A percentile compares a stretch with the other conserved stretches of the same genome.
Evolutionary conservation across 2,888 invertebrate genomes (phyloP).

Genomic region (Chironomus tentans): DNA sequence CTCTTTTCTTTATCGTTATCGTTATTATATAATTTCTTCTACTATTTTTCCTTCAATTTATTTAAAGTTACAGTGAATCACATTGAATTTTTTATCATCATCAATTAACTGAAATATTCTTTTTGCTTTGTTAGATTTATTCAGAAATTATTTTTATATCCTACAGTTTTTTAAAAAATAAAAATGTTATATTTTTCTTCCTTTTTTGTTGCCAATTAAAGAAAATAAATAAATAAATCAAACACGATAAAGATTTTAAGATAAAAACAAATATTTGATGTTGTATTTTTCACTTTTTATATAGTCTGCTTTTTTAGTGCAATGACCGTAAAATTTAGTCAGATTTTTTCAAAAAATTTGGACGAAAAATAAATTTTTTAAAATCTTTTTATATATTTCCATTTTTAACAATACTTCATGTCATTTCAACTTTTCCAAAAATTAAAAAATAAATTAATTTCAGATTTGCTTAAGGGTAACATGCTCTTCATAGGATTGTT

Average conservation of each 20-base stretch:
- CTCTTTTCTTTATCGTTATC: neutral
- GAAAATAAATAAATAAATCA: neutral
- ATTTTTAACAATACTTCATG: no score
- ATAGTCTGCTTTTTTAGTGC: neutral
- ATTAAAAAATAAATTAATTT: no score
- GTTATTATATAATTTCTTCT: neutral
- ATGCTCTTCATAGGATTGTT: no score
- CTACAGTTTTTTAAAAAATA: neutral
- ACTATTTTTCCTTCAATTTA: neutral
- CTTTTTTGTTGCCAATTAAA: neutral
- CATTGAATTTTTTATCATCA: constrained; percentile 19
- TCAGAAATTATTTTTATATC: neutral
- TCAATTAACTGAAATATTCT: constrained; percentile 6
- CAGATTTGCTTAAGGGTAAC: no score
- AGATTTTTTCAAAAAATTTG: no score
- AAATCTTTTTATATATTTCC: no score
- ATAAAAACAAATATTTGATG: neutral
- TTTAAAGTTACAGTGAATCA: constrained; percentile 20
- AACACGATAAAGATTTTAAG: no score
- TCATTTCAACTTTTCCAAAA: no score
- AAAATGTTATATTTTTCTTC: neutral
- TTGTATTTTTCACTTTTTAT: neutral
- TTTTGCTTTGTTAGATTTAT: neutral
- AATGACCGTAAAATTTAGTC: neutral
- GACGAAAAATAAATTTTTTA: no score